A percentile compares a stretch with the other conserved stretches of the same genome.
Conservation (phyloP, 1,140 invertebrate species). For the Bacillus rossius region DNA sequence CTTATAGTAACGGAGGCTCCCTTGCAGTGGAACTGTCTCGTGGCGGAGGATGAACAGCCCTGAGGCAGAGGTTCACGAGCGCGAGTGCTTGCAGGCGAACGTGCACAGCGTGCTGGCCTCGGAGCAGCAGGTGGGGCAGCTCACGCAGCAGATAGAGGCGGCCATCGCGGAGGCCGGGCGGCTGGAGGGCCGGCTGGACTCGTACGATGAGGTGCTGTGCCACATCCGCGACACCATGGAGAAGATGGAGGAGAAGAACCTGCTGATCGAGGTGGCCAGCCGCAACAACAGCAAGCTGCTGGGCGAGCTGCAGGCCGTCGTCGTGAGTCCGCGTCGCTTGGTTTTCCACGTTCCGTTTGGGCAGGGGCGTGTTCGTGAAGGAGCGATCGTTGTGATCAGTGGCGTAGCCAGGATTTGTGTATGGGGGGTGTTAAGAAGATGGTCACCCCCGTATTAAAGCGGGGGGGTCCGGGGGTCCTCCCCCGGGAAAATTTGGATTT, state of each 20-base stretch:
- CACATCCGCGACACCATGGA: slow-evolving; percentile 81
- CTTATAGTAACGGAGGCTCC: too few relatives aligned
- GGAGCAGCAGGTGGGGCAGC: slow-evolving; percentile 71
- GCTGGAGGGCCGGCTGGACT: slow-evolving; percentile 65
- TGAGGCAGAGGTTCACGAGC: too few relatives aligned
- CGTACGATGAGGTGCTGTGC: slow-evolving; percentile 73
- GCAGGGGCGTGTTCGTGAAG: too few relatives aligned
- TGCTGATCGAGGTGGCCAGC: slow-evolving; percentile 79
- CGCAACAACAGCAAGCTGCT: slow-evolving; percentile 76
- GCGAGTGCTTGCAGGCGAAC: slow-evolving; percentile 59
- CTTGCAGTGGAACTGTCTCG: too few relatives aligned
- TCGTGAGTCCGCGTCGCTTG: slow-evolving; percentile 65
- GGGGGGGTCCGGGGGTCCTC: too few relatives aligned
- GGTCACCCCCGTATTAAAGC: too few relatives aligned
- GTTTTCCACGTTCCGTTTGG: too few relatives aligned
- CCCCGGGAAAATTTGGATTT: too few relatives aligned
- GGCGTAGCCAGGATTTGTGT: too few relatives aligned
- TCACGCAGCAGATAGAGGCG: slow-evolving; percentile 80
- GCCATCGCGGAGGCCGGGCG: slow-evolving; percentile 71
- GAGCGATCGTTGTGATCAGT: too few relatives aligned
- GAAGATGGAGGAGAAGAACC: slow-evolving; percentile 90
- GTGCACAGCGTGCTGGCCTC: slow-evolving; percentile 81
- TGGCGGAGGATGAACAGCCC: too few relatives aligned
- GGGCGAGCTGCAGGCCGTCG: slow-evolving; percentile 71
- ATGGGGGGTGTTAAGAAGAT: too few relatives aligned